phyloP scores from a whole-genome alignment of 2,888 invertebrate species.

The Mythimna loreyi region DNA sequence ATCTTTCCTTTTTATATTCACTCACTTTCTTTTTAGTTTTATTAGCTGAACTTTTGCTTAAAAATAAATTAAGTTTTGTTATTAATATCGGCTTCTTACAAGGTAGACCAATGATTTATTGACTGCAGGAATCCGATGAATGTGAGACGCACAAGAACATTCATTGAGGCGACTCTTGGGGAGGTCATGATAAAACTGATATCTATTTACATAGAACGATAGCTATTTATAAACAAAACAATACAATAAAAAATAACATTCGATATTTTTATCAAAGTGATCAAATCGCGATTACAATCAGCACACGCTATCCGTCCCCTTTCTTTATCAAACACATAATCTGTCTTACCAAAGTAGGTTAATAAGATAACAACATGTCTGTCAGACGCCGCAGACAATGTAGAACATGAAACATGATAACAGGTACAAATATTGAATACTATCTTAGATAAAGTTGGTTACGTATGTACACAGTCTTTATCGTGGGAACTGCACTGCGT shows the following conservation, averaged over 20 bases:
- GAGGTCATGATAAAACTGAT: no score
- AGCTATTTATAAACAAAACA: background rate
- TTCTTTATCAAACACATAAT: slow-evolving; percentile 49
- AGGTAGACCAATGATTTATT: no score
- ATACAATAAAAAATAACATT: background rate
- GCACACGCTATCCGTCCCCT: slow-evolving; percentile 11
- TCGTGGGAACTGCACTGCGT: slow-evolving; percentile 55
- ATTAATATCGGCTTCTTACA: no score
- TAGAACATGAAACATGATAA: slow-evolving; percentile 49
- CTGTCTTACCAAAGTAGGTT: slow-evolving; percentile 54
- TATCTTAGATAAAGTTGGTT: slow-evolving; percentile 39
- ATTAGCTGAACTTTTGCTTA: no score
- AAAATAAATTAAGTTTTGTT: no score
- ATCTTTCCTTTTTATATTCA: no score
- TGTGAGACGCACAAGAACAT: no score
- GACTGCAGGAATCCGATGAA: no score
- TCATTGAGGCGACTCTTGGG: no score
- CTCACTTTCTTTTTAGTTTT: no score
- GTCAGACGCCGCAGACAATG: slow-evolving; percentile 30
- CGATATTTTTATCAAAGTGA: slow-evolving; percentile 6
- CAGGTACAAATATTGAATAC: slow-evolving; percentile 48
- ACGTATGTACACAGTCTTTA: slow-evolving; percentile 13
- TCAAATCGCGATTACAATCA: slow-evolving; percentile 33
- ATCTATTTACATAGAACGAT: background rate
- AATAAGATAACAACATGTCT: slow-evolving; percentile 51